Percentiles rank a stretch among this genome's conserved stretches.
These are phyloP conservation scores for Butorides virescens DNA, from an alignment of 2,113 vertebrate species.

Conservation along the genomic window DNA sequence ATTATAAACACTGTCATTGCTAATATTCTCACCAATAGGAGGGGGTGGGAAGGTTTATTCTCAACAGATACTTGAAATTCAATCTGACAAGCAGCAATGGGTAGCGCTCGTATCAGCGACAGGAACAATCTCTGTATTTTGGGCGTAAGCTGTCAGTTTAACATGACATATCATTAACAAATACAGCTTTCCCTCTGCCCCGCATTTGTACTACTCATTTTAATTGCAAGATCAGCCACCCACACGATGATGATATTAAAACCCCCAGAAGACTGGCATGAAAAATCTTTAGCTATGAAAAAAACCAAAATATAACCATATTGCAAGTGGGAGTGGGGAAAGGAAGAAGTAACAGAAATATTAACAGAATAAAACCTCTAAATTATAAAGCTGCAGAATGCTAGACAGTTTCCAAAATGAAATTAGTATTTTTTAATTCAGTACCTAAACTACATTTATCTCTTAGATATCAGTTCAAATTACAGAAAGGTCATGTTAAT, in stretches of 20 bases:
- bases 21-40: conserved; percentile 58
- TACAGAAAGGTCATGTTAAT: background rate
- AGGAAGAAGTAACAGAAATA: background rate
- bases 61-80: conserved; percentile 38
- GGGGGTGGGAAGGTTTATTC: conserved; percentile 30
- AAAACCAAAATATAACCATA: background rate
- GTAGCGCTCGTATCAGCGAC: background rate
- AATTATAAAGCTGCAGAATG: background rate
- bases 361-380: background rate
- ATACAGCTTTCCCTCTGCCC: background rate
- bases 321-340: background rate
- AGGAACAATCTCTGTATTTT: conserved; percentile 18
- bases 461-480: background rate
- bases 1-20: conserved; percentile 65
- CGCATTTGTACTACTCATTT: background rate
- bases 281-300: background rate
- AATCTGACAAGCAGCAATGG: conserved; percentile 39
- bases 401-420: background rate
- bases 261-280: background rate
- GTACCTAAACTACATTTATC: background rate
- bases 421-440: background rate
- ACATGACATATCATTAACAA: background rate
- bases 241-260: background rate
- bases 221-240: background rate
- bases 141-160: background rate